Percentiles rank a stretch among this genome's conserved stretches.
phyloP scores from a whole-genome alignment of 2,888 invertebrate genomes.

The Callyntrura guangdongensis region DNA sequence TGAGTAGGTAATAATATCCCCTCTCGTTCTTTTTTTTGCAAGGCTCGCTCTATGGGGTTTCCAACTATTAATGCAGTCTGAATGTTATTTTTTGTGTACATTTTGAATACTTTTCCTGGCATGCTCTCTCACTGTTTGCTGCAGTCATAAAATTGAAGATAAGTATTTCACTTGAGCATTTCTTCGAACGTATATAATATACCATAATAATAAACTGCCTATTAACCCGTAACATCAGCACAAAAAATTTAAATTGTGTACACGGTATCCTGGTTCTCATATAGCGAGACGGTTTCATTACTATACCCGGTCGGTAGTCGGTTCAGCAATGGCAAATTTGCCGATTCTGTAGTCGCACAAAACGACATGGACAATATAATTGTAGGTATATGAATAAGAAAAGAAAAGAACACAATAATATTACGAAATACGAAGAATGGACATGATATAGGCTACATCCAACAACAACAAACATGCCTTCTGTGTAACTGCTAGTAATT shows the following conservation, averaged over 20 bases:
- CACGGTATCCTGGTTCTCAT: slow-evolving; percentile 20
- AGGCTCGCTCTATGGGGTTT: not conserved
- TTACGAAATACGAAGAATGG: no score
- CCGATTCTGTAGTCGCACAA: not conserved
- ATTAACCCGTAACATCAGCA: slow-evolving; percentile 22
- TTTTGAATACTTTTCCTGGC: slow-evolving; percentile 1
- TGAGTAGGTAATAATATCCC: no score
- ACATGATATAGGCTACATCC: no score
- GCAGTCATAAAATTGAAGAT: slow-evolving; percentile 30
- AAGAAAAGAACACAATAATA: no score
- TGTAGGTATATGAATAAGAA: not conserved
- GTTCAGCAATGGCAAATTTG: not conserved
- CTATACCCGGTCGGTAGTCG: no score
- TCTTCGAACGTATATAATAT: not conserved
- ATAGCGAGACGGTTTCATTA: slow-evolving; percentile 50
- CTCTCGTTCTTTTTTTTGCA: not conserved
- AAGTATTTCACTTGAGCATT: not conserved
- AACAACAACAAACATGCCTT: no score
- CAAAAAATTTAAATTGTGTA: slow-evolving; percentile 9
- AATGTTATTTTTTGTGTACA: no score
- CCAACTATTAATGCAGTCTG: not conserved
- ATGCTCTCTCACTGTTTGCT: not conserved
- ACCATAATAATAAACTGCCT: slow-evolving; percentile 1
- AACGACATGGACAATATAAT: not conserved
- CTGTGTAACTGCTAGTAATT: no score